A percentile compares a stretch with the other conserved stretches of the same genome.
These are phyloP conservation scores for Rhincodon typus DNA, from an alignment of 2,797 vertebrate genomes.

Conservation along the genomic window DNA sequence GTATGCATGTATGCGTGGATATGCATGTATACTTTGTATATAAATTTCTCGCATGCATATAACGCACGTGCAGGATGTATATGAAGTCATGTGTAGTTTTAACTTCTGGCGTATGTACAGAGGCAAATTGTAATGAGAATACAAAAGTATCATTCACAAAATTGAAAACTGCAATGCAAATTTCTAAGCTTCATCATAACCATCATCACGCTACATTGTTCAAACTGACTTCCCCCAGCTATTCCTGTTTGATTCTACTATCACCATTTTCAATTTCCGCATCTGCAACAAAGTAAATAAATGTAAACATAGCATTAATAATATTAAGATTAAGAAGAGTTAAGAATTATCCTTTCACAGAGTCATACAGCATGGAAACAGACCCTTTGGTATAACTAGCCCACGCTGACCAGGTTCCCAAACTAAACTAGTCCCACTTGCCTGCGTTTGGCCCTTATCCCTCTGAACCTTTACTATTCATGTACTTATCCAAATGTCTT, in stretches of 20 bases:
- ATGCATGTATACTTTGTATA: background rate
- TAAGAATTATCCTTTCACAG: background rate
- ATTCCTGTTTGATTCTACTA: background rate
- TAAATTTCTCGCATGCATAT: background rate
- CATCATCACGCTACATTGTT: background rate
- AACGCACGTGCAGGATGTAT: background rate
- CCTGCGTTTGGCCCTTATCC: no score
- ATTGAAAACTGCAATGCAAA: background rate
- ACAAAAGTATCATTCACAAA: no score
- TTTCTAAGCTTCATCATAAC: background rate
- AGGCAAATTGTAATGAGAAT: background rate
- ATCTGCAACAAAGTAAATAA: background rate
- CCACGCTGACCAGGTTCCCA: no score
- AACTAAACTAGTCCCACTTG: no score
- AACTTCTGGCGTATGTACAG: background rate
- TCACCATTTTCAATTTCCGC: background rate
- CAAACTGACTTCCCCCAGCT: background rate
- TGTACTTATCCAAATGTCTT: no score
- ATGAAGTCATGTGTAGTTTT: background rate
- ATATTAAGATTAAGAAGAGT: background rate
- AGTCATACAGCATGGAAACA: no score
- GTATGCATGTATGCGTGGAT: background rate
- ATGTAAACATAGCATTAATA: background rate
- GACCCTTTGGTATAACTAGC: no score
- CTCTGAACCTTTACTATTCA: no score